Conservation (phyloP, 1,140 invertebrate genomes). For the Capitella teleta region DNA sequence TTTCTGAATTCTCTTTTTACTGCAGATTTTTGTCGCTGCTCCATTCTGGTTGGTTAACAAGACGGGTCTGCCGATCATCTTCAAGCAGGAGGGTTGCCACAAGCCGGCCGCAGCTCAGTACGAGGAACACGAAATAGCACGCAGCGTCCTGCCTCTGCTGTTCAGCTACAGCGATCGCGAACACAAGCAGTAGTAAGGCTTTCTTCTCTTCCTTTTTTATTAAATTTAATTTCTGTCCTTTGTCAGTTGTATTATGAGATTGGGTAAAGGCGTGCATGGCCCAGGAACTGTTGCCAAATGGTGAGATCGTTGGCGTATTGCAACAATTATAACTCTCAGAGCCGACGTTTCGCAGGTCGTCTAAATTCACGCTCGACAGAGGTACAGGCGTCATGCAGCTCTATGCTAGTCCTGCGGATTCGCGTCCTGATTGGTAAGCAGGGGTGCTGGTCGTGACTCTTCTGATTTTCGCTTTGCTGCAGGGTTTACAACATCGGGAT, state of each 20-base stretch:
- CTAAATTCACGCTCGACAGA: conserved; percentile 66
- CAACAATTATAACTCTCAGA: background rate
- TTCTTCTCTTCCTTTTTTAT: conserved; percentile 4
- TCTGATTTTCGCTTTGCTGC: background rate
- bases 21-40: conserved; percentile 66
- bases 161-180: conserved; percentile 74
- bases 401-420: conserved; percentile 51
- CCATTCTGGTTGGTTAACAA: conserved; percentile 94
- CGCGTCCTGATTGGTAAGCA: conserved; percentile 50
- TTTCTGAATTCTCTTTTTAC: conserved; percentile 5
- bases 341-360: conserved; percentile 49
- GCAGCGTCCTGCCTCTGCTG: conserved; percentile 81
- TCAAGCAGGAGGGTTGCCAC: conserved; percentile 70
- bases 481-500: conserved; percentile 63
- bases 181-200: background rate
- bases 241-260: conserved; percentile 49
- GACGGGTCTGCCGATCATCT: conserved; percentile 85
- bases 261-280: conserved; percentile 53
- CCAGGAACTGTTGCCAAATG: conserved; percentile 24
- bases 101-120: conserved; percentile 84
- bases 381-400: conserved; percentile 58
- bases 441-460: background rate
- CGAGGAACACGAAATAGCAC: conserved; percentile 82
- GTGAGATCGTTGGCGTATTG: conserved; percentile 16
- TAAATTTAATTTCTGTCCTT: background rate